These are phyloP conservation scores for Hippocampus comes DNA, from an alignment of 2,113 vertebrate genomes.

Conservation along the genomic window DNA sequence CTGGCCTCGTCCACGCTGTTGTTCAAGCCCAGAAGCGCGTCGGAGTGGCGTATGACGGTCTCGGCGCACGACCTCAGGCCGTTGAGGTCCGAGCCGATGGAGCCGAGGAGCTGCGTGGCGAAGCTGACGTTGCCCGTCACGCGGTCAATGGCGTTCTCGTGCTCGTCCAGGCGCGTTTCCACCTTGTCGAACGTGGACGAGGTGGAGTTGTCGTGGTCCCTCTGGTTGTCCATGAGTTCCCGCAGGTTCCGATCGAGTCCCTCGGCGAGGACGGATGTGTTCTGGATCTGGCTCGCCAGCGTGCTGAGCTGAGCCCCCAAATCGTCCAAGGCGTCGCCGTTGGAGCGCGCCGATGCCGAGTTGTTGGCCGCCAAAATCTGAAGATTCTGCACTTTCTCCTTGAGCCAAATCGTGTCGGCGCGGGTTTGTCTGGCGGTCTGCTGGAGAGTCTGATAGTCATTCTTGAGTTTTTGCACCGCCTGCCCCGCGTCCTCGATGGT, in stretches of 20 bases:
- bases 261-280: constrained; percentile 81
- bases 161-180: constrained; percentile 82
- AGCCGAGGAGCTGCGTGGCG: constrained; percentile 83
- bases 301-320: constrained; percentile 83
- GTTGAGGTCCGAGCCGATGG: constrained; percentile 84
- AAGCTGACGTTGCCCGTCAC: constrained; percentile 93
- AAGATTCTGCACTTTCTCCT: constrained; percentile 89
- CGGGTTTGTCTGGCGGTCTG: constrained; percentile 84
- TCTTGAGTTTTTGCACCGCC: constrained; percentile 88
- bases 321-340: constrained; percentile 88
- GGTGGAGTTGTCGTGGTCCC: constrained; percentile 85
- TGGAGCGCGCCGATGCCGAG: constrained; percentile 83
- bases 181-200: constrained; percentile 80
- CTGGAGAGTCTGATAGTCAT: constrained; percentile 91
- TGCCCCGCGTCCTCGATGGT: constrained; percentile 88
- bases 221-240: constrained; percentile 87
- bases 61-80: constrained; percentile 89
- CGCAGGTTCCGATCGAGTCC: constrained; percentile 84
- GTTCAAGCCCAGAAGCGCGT: constrained; percentile 83
- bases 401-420: constrained; percentile 87
- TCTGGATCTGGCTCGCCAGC: constrained; percentile 86
- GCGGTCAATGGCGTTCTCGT: constrained; percentile 83
- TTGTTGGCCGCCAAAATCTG: constrained; percentile 88
- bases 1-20: constrained; percentile 79
- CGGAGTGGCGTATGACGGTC: constrained; percentile 83